These are phyloP conservation scores for Oryzias woworae DNA, from an alignment of 2,113 vertebrate genomes.

Conservation along the genomic window DNA sequence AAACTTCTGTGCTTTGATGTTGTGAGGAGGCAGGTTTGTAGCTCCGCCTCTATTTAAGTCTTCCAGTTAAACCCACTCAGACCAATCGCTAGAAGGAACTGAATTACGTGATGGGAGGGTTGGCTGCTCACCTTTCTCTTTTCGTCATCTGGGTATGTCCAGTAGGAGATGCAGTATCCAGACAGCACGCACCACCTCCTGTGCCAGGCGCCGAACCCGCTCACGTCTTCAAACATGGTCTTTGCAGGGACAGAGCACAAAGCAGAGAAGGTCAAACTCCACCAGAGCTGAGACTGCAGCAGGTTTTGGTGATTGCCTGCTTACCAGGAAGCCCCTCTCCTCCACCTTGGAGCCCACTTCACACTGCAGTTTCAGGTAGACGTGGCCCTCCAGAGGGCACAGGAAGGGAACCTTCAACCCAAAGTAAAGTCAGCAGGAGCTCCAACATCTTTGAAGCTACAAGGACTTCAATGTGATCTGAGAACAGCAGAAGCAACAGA, in stretches of 20 bases:
- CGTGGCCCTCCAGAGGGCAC: constrained; percentile 91
- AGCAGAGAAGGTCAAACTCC: neutral
- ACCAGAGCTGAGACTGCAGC: fast-evolving
- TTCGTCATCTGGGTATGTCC: constrained; percentile 97
- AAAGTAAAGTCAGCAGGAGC: neutral
- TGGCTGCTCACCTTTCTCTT: constrained; percentile 84
- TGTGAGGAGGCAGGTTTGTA: too few species aligned
- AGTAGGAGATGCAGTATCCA: constrained; percentile 94
- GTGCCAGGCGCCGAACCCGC: constrained; percentile 97
- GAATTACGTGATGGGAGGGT: too few species aligned
- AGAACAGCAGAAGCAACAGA: too few species aligned
- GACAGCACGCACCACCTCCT: constrained; percentile 93
- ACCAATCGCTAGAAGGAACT: too few species aligned
- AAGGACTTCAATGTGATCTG: too few species aligned
- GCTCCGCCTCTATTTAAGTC: too few species aligned
- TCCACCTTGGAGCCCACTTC: constrained; percentile 88
- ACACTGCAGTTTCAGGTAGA: constrained; percentile 91
- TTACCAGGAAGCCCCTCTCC: constrained; percentile 93
- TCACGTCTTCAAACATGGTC: constrained; percentile 99
- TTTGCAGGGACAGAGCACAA: constrained; percentile 32
- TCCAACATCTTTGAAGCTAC: neutral
- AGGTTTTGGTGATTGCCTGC: constrained; percentile 26
- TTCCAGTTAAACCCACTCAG: too few species aligned
- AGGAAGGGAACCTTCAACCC: constrained; percentile 87
- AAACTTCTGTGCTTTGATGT: too few species aligned